Base-by-base conservation (phyloP, 2,113 vertebrate species). In the Anolis carolinensis region DNA sequence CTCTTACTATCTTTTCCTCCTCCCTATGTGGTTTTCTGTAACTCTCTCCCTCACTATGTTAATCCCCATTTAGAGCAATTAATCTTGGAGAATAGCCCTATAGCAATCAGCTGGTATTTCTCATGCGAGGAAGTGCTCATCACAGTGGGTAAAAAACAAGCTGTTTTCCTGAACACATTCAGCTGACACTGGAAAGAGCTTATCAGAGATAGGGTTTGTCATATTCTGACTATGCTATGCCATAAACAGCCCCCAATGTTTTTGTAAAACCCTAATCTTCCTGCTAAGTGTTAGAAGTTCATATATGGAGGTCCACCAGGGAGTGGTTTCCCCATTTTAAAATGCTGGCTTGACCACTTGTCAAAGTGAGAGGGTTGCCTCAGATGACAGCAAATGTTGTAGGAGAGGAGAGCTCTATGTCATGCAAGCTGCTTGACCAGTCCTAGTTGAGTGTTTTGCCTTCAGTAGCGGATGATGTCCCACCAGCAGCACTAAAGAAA, bases 161-260 rank as follows among this genome's bases (percentile, higher is more conserved):
- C 77, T 80, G n/a, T 63, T 84, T 88, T 79, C 23, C 55, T 86
- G 90, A 94, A 94, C 89, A 89, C 86, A 86, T 92, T 74, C 10
- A 86, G 91, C 83, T 8, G 32, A 83, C 68, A 77, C 71, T 86
- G 48, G 48, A 72, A 59, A 78, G 59, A 62, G 7, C 52, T 63
- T n/a, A 63, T 80, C 89, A 30, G 87, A 21, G 73, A 74, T 77
- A 76, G 84, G 16, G 78, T 65, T 18, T 78, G 87, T 44, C 68
- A n/a, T 83, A 73, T 93, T 86, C 86, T 59, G 72, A 91, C 87
- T 81, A 65, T 75, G 59, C 44, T 71, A 84, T 78, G 7, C 39
- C 62, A 81, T 44, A 79, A 87, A 82, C 81, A 59, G 70, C 77
- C 30, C 50, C 63, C 52, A 48, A 2, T 74, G 50, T 50, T 55